These are phyloP conservation scores for Seriola aureovittata DNA, from an alignment of 2,113 vertebrate species.

Conservation along the genomic window DNA sequence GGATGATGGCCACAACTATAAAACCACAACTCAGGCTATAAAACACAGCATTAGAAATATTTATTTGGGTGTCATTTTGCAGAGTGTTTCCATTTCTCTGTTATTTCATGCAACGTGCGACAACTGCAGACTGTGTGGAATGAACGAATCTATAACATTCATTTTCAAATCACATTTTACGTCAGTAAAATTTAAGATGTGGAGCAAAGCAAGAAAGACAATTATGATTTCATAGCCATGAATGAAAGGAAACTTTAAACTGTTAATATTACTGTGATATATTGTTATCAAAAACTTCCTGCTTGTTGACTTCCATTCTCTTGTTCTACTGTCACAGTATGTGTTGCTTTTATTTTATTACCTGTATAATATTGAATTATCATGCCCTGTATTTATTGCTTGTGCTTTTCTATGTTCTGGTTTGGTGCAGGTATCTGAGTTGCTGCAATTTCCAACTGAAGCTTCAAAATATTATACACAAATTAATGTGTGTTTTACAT, in stretches of 20 bases:
- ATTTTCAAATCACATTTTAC: not conserved
- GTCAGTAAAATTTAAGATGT: not conserved
- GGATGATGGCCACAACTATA: slow-evolving; percentile 2
- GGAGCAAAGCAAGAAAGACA: too few relatives aligned
- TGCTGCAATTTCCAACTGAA: not conserved
- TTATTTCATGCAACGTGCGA: not conserved
- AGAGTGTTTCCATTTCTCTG: not conserved
- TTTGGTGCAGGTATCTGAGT: not conserved
- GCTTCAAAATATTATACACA: not conserved
- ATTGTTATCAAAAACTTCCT: not conserved
- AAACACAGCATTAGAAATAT: slow-evolving; percentile 6
- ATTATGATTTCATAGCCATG: not conserved
- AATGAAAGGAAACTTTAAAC: not conserved
- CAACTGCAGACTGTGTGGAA: not conserved
- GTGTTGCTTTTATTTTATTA: not conserved
- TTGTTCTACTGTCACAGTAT: not conserved
- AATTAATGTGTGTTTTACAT: not conserved
- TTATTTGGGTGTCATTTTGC: not conserved
- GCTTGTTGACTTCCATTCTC: too few relatives aligned
- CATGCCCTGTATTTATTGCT: not conserved
- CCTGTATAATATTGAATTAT: not conserved
- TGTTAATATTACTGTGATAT: not conserved
- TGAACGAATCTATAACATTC: not conserved
- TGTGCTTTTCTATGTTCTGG: not conserved
- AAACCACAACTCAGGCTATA: slow-evolving; percentile 2